Conservation (phyloP, 92 coral and sea anemone genomes). For the Palythoa grandis region DNA sequence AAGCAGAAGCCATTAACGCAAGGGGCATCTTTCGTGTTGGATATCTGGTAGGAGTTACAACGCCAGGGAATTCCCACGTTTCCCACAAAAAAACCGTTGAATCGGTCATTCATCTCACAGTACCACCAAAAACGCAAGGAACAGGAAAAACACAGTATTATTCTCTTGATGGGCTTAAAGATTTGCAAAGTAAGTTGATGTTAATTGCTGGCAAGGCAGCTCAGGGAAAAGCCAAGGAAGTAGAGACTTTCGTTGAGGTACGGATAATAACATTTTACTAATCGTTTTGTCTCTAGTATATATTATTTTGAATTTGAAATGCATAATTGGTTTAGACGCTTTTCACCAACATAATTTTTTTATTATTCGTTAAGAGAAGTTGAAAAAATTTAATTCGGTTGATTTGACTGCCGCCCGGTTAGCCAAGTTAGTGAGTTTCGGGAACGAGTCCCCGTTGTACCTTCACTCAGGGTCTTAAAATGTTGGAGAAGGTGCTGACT, state of each 20-base stretch:
- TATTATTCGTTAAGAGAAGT: too few relatives aligned
- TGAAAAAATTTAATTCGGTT: too few relatives aligned
- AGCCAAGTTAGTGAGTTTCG: too few relatives aligned
- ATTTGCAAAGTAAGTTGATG: constrained; percentile 78
- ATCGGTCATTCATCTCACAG: constrained; percentile 35
- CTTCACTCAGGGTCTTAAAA: too few relatives aligned
- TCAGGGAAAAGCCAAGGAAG: constrained; percentile 47
- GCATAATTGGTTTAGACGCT: too few relatives aligned
- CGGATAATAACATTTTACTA: background rate
- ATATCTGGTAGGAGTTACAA: background rate
- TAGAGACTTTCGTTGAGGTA: constrained; percentile 64
- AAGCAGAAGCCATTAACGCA: constrained; percentile 68
- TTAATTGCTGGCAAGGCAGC: constrained; percentile 73
- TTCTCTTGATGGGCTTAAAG: constrained; percentile 69
- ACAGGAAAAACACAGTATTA: constrained; percentile 18
- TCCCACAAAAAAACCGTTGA: constrained; percentile 7
- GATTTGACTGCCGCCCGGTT: too few relatives aligned
- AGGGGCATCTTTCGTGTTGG: constrained; percentile 63
- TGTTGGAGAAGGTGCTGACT: too few relatives aligned
- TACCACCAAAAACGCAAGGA: constrained; percentile 44
- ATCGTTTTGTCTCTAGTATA: too few relatives aligned
- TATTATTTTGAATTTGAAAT: too few relatives aligned
- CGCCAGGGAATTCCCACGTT: background rate
- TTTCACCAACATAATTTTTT: too few relatives aligned
- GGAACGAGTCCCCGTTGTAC: too few relatives aligned